phyloP scores from a whole-genome alignment of 37 sponge, comb jelly and placozoan genomes.

The Dysidea cf. avara region DNA sequence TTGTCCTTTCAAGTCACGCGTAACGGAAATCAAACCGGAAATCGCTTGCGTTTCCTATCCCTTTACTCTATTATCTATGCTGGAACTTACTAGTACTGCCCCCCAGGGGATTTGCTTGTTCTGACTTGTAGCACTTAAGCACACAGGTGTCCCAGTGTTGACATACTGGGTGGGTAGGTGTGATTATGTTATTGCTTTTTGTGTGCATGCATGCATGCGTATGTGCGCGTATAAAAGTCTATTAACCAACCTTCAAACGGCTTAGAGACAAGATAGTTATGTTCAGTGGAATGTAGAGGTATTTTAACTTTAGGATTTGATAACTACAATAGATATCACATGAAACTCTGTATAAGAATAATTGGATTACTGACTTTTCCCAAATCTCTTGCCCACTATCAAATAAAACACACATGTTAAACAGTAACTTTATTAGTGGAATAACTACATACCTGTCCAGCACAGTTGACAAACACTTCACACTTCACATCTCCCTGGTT shows the following conservation, averaged over 20 bases:
- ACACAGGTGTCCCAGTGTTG: no score
- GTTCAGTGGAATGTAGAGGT: constrained; percentile 53
- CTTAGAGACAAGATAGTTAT: constrained; percentile 61
- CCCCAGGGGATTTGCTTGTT: no score
- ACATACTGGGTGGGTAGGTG: no score
- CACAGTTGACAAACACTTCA: constrained; percentile 77
- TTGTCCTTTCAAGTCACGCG: no score
- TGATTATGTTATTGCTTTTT: no score
- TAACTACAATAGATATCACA: background rate
- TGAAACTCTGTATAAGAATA: background rate
- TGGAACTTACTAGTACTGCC: no score
- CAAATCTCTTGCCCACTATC: constrained; percentile 15
- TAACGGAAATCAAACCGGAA: no score
- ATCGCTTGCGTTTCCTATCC: no score
- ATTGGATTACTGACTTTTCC: background rate
- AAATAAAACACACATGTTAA: background rate
- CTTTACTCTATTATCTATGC: no score
- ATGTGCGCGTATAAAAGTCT: background rate
- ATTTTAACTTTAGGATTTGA: constrained; percentile 46
- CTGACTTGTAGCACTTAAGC: no score
- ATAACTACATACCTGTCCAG: constrained; percentile 66
- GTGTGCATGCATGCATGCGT: background rate
- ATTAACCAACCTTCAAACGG: constrained; percentile 43
- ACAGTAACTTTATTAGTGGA: no score
- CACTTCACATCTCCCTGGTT: constrained; percentile 64